Evolutionary conservation across 1,140 invertebrate genomes (phyloP).

Genomic region (Ceratina australensis): DNA sequence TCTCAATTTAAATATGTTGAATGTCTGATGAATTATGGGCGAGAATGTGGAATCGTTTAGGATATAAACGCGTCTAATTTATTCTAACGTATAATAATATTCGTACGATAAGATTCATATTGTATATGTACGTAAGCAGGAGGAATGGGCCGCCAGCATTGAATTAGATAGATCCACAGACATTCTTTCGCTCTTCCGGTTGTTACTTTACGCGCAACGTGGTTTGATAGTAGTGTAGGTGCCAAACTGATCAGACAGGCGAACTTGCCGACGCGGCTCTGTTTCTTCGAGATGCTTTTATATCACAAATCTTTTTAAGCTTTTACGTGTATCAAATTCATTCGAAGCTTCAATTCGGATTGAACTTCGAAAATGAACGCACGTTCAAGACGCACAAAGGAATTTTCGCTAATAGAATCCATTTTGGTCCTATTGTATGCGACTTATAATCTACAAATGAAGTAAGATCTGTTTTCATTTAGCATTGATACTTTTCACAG

Average conservation of each 20-base stretch:
- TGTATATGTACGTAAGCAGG: not conserved
- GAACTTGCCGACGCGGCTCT: not conserved
- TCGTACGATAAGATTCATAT: slow-evolving; percentile 32
- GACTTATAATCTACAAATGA: slow-evolving; percentile 12
- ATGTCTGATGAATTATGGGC: too few relatives aligned
- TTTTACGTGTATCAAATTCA: slow-evolving; percentile 1
- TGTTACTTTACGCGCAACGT: not conserved
- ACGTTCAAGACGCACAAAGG: slow-evolving; percentile 29
- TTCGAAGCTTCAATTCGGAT: too few relatives aligned
- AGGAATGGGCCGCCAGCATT: not conserved
- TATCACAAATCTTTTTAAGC: not conserved
- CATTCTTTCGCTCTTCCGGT: slow-evolving; percentile 2
- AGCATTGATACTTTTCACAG: not conserved
- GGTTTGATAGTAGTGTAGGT: slow-evolving; percentile 8
- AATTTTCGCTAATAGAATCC: slow-evolving; percentile 30
- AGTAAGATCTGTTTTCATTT: not conserved
- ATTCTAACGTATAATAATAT: slow-evolving; percentile 47
- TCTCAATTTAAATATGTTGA: too few relatives aligned
- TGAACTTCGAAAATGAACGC: too few relatives aligned
- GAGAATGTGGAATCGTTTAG: slow-evolving; percentile 34
- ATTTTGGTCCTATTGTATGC: not conserved
- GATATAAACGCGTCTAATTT: slow-evolving; percentile 52
- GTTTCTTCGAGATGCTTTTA: slow-evolving; percentile 34
- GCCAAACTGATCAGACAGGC: slow-evolving; percentile 26
- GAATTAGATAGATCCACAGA: not conserved